Conservation (phyloP, 2,797 vertebrate genomes). For the Limnodromus scolopaceus region DNA sequence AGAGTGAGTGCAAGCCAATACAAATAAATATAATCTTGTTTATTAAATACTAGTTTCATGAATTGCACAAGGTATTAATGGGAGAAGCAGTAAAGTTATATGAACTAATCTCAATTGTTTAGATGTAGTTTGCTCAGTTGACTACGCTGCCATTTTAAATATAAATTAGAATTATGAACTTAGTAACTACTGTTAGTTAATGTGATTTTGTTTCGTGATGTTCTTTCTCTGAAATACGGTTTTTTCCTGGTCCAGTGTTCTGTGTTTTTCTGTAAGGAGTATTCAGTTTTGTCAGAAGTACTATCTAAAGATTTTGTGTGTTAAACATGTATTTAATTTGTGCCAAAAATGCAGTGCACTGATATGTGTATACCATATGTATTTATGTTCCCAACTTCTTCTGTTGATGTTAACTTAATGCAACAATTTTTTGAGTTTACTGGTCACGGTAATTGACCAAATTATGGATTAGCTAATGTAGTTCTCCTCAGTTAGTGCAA, state of each 20-base stretch:
- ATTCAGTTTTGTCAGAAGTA: background rate
- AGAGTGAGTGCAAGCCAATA: background rate
- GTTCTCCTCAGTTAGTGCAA: background rate
- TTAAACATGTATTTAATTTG: background rate
- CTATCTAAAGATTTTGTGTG: background rate
- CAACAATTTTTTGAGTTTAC: background rate
- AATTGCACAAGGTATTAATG: background rate
- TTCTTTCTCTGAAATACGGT: background rate
- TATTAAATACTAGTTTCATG: background rate
- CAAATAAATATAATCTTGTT: background rate
- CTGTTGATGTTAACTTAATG: background rate
- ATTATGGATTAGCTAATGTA: background rate
- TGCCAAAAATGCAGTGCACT: background rate
- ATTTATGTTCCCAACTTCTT: background rate
- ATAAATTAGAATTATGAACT: background rate
- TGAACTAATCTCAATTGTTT: background rate
- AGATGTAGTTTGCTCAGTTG: background rate
- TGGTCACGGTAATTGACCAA: background rate
- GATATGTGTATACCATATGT: background rate
- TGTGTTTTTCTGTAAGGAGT: background rate
- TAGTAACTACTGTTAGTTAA: background rate
- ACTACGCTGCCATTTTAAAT: background rate
- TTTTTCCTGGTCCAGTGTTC: background rate
- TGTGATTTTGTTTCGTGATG: background rate
- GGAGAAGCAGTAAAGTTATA: background rate